phyloP scores from a whole-genome alignment of 35 echinoderm and acorn worm species.

The Lytechinus variegatus region DNA sequence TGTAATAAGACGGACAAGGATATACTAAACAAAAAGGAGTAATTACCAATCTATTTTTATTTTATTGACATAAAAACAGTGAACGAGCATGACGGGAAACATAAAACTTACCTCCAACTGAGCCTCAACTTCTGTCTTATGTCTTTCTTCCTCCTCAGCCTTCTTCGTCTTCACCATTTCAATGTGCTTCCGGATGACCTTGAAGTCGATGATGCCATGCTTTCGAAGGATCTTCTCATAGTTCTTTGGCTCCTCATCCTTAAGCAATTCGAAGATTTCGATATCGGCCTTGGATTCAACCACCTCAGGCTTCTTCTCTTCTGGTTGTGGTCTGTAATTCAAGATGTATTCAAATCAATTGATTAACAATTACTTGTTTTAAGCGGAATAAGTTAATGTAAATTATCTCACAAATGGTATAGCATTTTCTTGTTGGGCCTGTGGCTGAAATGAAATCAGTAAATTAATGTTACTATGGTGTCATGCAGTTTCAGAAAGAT shows the following conservation, averaged over 20 bases:
- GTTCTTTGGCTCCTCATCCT: conserved; percentile 69
- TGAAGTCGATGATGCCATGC: conserved; percentile 60
- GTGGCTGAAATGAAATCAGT: no score
- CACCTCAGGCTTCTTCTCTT: conserved; percentile 20
- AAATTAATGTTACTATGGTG: no score
- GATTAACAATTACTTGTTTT: not conserved
- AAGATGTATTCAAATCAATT: not conserved
- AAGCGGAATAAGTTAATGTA: no score
- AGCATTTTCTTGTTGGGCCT: no score
- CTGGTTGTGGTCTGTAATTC: not conserved
- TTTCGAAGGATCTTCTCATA: conserved; percentile 72
- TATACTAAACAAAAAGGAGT: no score
- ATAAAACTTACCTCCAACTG: not conserved
- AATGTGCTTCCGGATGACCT: conserved; percentile 65
- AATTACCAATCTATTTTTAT: no score
- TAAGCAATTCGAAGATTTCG: conserved; percentile 72
- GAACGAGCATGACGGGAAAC: not conserved
- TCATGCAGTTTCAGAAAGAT: no score
- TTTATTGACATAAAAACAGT: not conserved
- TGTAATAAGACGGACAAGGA: no score
- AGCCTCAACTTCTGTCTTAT: not conserved
- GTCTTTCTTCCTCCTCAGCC: conserved; percentile 45
- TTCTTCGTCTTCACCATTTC: conserved; percentile 63
- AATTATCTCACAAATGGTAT: no score
- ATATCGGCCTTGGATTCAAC: conserved; percentile 27